Evolutionary conservation across 2,113 vertebrate species (phyloP).

Genomic region (Physeter macrocephalus): DNA sequence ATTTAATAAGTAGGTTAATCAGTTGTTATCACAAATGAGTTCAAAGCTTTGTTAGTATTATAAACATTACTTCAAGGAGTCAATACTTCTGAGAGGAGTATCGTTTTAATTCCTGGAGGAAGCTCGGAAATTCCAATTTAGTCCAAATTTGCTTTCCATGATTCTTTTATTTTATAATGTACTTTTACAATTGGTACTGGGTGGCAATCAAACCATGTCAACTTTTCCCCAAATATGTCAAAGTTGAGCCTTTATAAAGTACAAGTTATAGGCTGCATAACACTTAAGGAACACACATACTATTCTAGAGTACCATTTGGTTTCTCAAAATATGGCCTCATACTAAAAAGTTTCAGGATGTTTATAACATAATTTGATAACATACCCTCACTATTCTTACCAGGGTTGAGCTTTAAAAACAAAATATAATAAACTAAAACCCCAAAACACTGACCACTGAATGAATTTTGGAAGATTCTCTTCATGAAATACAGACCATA

Average conservation of each 20-base stretch:
- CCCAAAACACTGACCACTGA: background rate
- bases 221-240: constrained; percentile 25
- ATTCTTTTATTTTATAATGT: constrained; percentile 27
- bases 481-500: constrained; percentile 42
- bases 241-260: background rate
- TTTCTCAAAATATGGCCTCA: background rate
- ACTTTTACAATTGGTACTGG: background rate
- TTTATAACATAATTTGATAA: constrained; percentile 44
- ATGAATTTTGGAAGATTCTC: constrained; percentile 40
- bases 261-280: background rate
- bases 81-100: background rate
- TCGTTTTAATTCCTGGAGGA: constrained; percentile 33
- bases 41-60: background rate
- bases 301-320: background rate
- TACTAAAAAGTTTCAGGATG: constrained; percentile 24
- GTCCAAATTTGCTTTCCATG: background rate
- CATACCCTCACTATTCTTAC: background rate
- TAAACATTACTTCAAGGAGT: constrained; percentile 5
- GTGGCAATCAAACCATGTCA: background rate
- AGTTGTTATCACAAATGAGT: background rate
- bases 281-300: constrained; percentile 12
- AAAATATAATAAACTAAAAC: background rate
- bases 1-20: background rate
- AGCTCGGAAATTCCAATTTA: background rate
- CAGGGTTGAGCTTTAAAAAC: constrained; percentile 11